Evolutionary conservation across 1,140 invertebrate species (phyloP), one percentile per base, ranked within the genome.

Genomic region (Panagrolaimus sp.): DNA sequence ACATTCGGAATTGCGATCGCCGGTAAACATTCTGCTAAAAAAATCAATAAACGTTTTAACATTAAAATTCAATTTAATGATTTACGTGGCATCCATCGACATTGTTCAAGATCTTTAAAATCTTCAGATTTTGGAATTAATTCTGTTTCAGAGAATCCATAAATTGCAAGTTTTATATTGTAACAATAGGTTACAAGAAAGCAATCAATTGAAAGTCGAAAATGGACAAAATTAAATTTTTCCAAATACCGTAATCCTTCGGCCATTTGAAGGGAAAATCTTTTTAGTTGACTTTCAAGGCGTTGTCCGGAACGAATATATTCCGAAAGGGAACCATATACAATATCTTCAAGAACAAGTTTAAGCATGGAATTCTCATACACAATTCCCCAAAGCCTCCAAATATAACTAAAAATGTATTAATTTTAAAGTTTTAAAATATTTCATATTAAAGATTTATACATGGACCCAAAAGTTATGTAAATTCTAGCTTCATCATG

Each of bases 301-400:
- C 52, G 9, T 24, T 55, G 52, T 10, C 52, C 52, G 0, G n/a
- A n/a, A 55, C 52, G 52, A n/a, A 55, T 28, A 21, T 55, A 55
- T 55, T 55, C 10, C 9, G 52, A 9, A 8, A 55, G 28, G 9
- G 52, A 55, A n/a, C 52, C 52, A 28, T 24, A 55, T 28, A 55
- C 52, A n/a, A 55, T 55, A 21, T 55, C 52, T 21, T 55, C 52
- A 21, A 55, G 28, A n/a, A 55, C 28, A 28, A 55, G 52, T 55
- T 55, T 55, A 2, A 55, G 52, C 9, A 28, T 17, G 10, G 52
- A 21, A 10, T 17, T 21, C 28, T 55, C 52, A n/a, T 14, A 55
- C 7, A 55, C 52, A 21, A 55, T 55, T 10, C 52, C 52, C 52
- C 52, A 55, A 55, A 55, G 52, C 21, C 52, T 21, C 52, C 52